Percentiles rank a stretch among this genome's conserved stretches.
Evolutionary conservation across 2,888 invertebrate genomes (phyloP).

Genomic region (Cryptosula pallasiana): DNA sequence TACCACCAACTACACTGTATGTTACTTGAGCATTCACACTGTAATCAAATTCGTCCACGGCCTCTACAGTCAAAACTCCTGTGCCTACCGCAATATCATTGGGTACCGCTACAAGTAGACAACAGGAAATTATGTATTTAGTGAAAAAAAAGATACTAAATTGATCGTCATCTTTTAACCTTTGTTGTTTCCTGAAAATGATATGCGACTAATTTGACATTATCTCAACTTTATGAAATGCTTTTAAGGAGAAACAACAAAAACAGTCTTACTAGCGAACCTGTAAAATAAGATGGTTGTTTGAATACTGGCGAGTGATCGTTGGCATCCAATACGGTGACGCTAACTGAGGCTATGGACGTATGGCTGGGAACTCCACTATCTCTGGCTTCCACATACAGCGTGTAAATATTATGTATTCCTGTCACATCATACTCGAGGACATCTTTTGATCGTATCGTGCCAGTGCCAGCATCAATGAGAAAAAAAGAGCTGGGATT

Average conservation of each 20-base stretch:
- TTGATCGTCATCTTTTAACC: no score
- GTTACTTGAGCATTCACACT: constrained; percentile 85
- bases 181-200: no score
- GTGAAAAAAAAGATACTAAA: no score
- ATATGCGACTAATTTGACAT: no score
- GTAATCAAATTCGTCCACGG: constrained; percentile 59
- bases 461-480: background rate
- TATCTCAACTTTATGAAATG: no score
- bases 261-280: no score
- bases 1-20: constrained; percentile 62
- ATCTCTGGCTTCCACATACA: constrained; percentile 77
- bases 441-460: background rate
- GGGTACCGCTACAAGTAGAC: background rate
- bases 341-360: constrained; percentile 67
- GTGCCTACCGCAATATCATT: background rate
- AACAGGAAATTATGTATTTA: no score
- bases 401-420: constrained; percentile 58
- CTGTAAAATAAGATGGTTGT: constrained; percentile 58
- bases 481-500: constrained; percentile 16
- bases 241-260: no score
- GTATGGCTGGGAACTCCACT: constrained; percentile 67
- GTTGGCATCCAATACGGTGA: constrained; percentile 84
- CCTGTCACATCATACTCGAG: constrained; percentile 13
- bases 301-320: constrained; percentile 82
- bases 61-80: background rate